Percentiles rank a stretch among this genome's conserved stretches.
These are phyloP conservation scores for Ischnus inquisitorius DNA, from an alignment of 2,888 invertebrate species.

Conservation along the genomic window DNA sequence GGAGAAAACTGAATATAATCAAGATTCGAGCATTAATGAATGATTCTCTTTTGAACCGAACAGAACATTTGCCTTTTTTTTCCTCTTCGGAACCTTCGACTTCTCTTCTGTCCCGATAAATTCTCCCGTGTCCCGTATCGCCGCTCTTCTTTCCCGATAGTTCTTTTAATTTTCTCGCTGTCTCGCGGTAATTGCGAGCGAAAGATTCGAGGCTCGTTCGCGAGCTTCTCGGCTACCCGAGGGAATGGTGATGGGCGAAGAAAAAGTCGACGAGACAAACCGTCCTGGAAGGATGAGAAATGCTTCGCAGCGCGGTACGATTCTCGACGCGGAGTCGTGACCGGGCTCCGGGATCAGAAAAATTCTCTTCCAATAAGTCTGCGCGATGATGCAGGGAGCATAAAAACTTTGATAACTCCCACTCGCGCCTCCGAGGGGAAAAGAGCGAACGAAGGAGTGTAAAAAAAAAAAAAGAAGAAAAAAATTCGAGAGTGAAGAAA, in stretches of 20 bases:
- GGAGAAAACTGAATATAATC: too few species aligned
- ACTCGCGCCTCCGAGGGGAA: neutral
- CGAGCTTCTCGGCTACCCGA: constrained; percentile 41
- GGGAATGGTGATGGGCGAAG: constrained; percentile 38
- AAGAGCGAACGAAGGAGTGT: too few species aligned
- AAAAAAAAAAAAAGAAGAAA: too few species aligned
- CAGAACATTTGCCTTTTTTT: constrained; percentile 4
- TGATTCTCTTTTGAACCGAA: too few species aligned
- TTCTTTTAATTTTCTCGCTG: constrained; percentile 49
- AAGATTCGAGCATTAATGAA: too few species aligned
- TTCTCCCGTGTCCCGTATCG: neutral
- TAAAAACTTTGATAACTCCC: neutral
- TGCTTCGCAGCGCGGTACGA: neutral
- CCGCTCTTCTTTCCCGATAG: constrained; percentile 48
- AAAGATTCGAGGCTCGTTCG: constrained; percentile 12
- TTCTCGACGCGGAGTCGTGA: constrained; percentile 49
- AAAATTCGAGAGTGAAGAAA: neutral
- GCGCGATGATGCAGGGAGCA: neutral
- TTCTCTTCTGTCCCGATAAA: neutral
- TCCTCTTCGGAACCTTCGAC: neutral
- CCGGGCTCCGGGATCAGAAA: constrained; percentile 50
- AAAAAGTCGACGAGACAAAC: constrained; percentile 26
- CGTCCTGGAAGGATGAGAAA: constrained; percentile 35
- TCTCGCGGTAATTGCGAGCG: constrained; percentile 53
- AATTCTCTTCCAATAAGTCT: constrained; percentile 44